Percentiles rank a stretch among this genome's conserved stretches.
phyloP scores from a whole-genome alignment of 2,797 vertebrate genomes.

The Esox masquinongy region DNA sequence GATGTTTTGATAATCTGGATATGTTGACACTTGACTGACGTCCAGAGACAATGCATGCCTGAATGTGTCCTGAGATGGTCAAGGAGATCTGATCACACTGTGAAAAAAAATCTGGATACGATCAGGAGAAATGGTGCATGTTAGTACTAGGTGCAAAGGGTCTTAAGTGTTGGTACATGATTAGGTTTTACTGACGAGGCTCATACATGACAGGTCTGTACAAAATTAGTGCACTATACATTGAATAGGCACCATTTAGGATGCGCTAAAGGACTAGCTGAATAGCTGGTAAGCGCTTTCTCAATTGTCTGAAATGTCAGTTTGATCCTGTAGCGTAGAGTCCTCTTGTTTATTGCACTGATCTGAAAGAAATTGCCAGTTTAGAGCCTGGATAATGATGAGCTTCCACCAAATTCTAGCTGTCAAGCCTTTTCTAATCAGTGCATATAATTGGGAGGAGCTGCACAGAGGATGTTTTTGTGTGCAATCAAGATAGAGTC shows the following conservation, averaged over 20 bases:
- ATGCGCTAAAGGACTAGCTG: not conserved
- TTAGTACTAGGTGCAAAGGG: not conserved
- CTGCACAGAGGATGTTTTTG: not conserved
- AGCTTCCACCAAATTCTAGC: not conserved
- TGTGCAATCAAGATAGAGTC: not conserved
- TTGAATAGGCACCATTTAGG: not conserved
- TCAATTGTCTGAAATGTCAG: conserved; percentile 5
- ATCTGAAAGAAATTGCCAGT: not conserved
- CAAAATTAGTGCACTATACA: not conserved
- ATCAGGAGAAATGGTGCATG: not conserved
- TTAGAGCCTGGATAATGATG: not conserved
- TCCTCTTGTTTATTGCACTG: not conserved
- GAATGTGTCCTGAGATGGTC: no score
- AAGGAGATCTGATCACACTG: no score
- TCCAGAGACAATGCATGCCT: no score
- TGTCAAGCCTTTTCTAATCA: not conserved
- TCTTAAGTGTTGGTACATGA: not conserved
- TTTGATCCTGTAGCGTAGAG: not conserved
- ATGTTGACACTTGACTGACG: no score
- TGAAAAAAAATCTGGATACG: no score
- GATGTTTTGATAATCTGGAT: no score
- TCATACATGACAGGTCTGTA: not conserved
- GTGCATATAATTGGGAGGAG: not conserved
- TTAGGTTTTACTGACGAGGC: conserved; percentile 36
- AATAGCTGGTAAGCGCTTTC: not conserved